Conservation (phyloP, 2,888 invertebrate species). For the Hydriomena furcata region DNA sequence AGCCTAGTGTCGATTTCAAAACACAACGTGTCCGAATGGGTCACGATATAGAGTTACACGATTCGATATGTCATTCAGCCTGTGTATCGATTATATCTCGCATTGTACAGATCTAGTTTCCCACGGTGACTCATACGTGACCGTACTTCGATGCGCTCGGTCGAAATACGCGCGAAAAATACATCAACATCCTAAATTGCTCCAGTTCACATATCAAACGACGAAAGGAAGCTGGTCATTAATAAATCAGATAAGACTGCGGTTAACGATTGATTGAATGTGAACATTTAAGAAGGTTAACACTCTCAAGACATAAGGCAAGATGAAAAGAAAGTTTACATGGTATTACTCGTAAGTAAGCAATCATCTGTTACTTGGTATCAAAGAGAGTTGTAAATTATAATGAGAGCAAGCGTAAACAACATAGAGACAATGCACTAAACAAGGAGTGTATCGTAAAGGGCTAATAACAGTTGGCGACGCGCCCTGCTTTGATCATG, state of each 20-base stretch:
- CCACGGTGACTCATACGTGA: slow-evolving; percentile 49
- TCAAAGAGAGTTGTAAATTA: slow-evolving; percentile 32
- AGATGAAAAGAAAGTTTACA: slow-evolving; percentile 26
- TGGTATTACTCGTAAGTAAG: slow-evolving; percentile 30
- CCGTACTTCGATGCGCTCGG: slow-evolving; percentile 29
- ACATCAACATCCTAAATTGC: slow-evolving; percentile 34
- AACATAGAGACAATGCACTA: slow-evolving; percentile 30
- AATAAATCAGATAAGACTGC: slow-evolving; percentile 30
- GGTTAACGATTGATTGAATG: slow-evolving; percentile 27
- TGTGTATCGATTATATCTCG: slow-evolving; percentile 52
- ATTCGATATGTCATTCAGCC: slow-evolving; percentile 56
- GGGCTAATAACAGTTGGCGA: slow-evolving; percentile 32
- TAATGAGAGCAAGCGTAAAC: slow-evolving; percentile 35
- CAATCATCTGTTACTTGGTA: slow-evolving; percentile 27
- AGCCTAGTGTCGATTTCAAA: slow-evolving; percentile 47
- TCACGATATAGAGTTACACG: slow-evolving; percentile 52
- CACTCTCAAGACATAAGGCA: slow-evolving; percentile 26
- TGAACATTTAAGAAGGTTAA: slow-evolving; percentile 26
- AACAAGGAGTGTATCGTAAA: slow-evolving; percentile 31
- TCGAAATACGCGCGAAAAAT: slow-evolving; percentile 33
- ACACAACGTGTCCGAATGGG: slow-evolving; percentile 46
- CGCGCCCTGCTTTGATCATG: slow-evolving; percentile 35
- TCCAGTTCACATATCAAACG: slow-evolving; percentile 31
- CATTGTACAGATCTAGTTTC: slow-evolving; percentile 50
- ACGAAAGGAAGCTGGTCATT: slow-evolving; percentile 33